Evolutionary conservation across 2,888 invertebrate genomes (phyloP), one percentile per base, ranked within the genome.

Genomic region (Hymenopus coronatus): DNA sequence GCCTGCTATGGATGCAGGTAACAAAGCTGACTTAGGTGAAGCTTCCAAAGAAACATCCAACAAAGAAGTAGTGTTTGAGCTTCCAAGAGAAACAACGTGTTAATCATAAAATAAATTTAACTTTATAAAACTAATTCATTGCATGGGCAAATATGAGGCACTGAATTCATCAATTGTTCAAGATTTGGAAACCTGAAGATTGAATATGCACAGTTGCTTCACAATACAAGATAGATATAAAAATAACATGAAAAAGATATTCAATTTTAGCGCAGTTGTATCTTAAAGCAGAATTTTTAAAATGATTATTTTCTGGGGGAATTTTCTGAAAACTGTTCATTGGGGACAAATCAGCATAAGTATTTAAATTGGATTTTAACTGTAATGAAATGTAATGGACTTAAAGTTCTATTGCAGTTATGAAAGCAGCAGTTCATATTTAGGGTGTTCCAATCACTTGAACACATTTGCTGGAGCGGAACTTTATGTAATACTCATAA

Each of bases 1-100:
- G 82, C 46, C 88, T 9, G 25, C 70, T 28, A n/a, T 25, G 40
- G 28, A 33, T 15, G n/a, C 28, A 40, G n/a, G 84, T 30, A 20
- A 20, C 54, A 70, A 70, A 70, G 25, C 25, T 70, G 54, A 70
- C 25, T 20, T 70, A 25, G 54, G 54, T 70, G 54, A n/a, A 30
- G 15, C 84, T 84, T 40, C 84, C 15, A 83, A 83, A 83, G 30
- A 30, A 83, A 83, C 28, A 87, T 46, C 54, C 40, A 82, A 87
- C 81, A 54, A 82, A 88, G 25, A 86, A 84, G 25, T 70, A 70
- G 54, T 70, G 54, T 70, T 70, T 30, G 90, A 89, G 87, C 89
- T 90, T 28, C 90, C 90, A 33, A 88, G 90, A 84, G 90, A 90
- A 84, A 90, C 90, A n/a, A 90, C 90, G 28, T 90, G 90, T 88